A percentile compares a stretch with the other conserved stretches of the same genome.
Conservation (phyloP, 2,113 vertebrate genomes). For the Dromiciops gliroides region DNA sequence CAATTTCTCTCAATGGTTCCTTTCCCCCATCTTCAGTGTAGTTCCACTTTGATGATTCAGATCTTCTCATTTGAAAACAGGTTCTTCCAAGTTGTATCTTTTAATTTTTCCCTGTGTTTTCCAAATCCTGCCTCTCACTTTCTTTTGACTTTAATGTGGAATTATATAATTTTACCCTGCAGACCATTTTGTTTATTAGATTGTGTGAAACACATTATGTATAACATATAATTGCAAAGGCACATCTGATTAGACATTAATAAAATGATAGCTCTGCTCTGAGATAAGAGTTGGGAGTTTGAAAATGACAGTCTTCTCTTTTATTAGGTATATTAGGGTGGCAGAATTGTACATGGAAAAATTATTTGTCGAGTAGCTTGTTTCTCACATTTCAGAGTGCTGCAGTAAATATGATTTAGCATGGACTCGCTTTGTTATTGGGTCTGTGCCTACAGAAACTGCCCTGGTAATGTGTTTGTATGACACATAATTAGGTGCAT, state of each 20-base stretch:
- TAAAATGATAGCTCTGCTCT: background rate
- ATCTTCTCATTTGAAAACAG: slow-evolving; percentile 51
- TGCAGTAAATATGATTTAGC: slow-evolving; percentile 81
- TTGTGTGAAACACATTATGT: slow-evolving; percentile 34
- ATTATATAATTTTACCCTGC: background rate
- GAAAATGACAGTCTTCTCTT: slow-evolving; percentile 32
- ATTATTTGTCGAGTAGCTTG: slow-evolving; percentile 30
- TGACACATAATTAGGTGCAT: slow-evolving; percentile 81
- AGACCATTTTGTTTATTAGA: slow-evolving; percentile 35
- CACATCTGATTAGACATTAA: slow-evolving; percentile 25
- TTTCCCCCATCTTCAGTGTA: background rate
- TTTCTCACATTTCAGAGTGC: slow-evolving; percentile 81
- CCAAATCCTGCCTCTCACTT: slow-evolving; percentile 27
- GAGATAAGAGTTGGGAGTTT: slow-evolving; percentile 22
- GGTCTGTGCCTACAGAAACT: slow-evolving; percentile 86
- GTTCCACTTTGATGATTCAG: slow-evolving; percentile 57
- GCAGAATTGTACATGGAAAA: slow-evolving; percentile 50
- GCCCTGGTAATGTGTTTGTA: slow-evolving; percentile 81
- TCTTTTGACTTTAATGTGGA: slow-evolving; percentile 38
- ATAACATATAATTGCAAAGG: background rate
- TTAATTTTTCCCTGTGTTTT: slow-evolving; percentile 41
- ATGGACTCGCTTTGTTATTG: slow-evolving; percentile 79
- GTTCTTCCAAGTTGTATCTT: slow-evolving; percentile 31
- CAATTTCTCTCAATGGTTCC: slow-evolving; percentile 33
- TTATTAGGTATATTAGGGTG: background rate